A percentile compares a stretch with the other conserved stretches of the same genome.
Evolutionary conservation across 2,888 invertebrate genomes (phyloP).

Genomic region (Phyto melanocephala): DNA sequence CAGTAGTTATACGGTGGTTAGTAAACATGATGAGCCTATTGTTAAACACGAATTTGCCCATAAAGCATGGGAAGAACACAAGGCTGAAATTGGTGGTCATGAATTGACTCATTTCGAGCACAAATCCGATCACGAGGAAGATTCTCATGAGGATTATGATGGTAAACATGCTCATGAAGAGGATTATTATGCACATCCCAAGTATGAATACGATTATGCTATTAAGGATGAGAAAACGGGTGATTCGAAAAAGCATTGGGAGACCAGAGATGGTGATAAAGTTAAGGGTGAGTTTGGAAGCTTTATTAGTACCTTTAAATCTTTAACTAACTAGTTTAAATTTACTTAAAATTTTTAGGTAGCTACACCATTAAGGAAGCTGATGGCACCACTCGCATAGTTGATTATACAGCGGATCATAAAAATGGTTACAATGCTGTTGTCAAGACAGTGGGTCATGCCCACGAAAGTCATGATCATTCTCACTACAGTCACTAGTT

Average conservation of each 20-base stretch:
- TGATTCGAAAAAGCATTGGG: constrained; percentile 78
- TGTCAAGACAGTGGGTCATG: constrained; percentile 49
- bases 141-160: constrained; percentile 53
- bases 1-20: constrained; percentile 72
- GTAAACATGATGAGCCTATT: constrained; percentile 70
- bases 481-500: constrained; percentile 36
- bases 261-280: constrained; percentile 79
- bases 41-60: constrained; percentile 30
- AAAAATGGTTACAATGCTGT: constrained; percentile 50
- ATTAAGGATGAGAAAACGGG: constrained; percentile 78
- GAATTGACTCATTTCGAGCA: constrained; percentile 21
- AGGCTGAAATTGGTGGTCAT: constrained; percentile 56
- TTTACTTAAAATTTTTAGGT: background rate
- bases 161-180: constrained; percentile 42
- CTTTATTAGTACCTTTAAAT: background rate
- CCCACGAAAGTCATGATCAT: constrained; percentile 35
- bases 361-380: constrained; percentile 76
- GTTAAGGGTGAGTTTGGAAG: constrained; percentile 71
- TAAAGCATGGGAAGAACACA: constrained; percentile 26
- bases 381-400: constrained; percentile 79
- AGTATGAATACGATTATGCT: constrained; percentile 77
- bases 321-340: background rate
- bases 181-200: constrained; percentile 70
- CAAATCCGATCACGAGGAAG: constrained; percentile 65
- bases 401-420: constrained; percentile 70